Conservation (phyloP, 2,113 vertebrate genomes). For the Phalacrocorax brasilianus region DNA sequence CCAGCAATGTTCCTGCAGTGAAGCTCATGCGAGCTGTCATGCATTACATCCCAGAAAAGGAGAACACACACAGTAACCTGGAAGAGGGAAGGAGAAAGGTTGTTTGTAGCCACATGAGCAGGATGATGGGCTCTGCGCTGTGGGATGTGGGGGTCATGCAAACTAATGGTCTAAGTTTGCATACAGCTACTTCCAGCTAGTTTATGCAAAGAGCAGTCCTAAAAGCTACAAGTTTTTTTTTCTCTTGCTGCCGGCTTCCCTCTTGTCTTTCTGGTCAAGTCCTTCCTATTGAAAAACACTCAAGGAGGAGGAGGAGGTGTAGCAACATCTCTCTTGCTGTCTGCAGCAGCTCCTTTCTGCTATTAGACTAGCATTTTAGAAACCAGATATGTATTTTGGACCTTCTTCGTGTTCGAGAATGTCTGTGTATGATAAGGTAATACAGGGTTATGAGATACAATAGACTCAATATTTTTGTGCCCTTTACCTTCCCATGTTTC, state of each 20-base stretch:
- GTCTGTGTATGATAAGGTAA: background rate
- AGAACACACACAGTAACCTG: background rate
- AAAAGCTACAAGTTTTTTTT: background rate
- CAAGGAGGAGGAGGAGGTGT: too few relatives aligned
- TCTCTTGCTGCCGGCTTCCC: background rate
- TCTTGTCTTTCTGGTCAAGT: background rate
- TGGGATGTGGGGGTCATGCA: accelerated
- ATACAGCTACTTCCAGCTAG: background rate
- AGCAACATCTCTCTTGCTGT: background rate
- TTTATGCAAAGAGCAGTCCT: background rate
- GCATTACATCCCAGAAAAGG: background rate
- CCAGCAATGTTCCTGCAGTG: background rate
- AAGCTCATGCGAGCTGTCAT: background rate
- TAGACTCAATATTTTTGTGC: background rate
- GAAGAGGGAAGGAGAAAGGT: background rate
- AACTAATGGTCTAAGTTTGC: background rate
- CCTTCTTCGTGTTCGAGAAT: background rate
- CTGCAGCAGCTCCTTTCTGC: background rate
- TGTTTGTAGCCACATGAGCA: background rate
- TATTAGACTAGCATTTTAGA: background rate
- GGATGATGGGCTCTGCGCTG: background rate
- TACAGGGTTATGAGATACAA: background rate
- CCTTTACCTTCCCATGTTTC: background rate
- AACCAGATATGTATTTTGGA: background rate
- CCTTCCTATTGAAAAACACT: background rate